Percentiles rank a stretch among this genome's conserved stretches.
phyloP scores from a whole-genome alignment of 2,797 vertebrate genomes.

The Pseudocheirus occidentalis region DNA sequence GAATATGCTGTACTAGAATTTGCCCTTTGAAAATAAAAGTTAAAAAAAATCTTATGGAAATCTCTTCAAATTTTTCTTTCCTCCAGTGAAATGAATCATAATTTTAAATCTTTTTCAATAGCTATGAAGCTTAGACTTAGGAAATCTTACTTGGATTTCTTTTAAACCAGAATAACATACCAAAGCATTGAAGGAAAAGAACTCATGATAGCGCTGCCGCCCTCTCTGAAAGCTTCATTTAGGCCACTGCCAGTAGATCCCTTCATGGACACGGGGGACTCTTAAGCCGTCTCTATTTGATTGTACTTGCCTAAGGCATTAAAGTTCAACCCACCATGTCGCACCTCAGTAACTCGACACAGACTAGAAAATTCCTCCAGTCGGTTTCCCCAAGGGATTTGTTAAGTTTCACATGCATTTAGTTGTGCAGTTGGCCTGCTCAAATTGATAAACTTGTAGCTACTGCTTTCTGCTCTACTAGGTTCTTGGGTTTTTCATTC shows the following conservation, averaged over 20 bases:
- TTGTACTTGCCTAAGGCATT: slow-evolving; percentile 91
- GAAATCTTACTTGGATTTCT: slow-evolving; percentile 83
- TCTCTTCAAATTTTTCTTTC: slow-evolving; percentile 66
- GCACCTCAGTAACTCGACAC: slow-evolving; percentile 90
- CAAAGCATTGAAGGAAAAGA: slow-evolving; percentile 81
- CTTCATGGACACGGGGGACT: slow-evolving; percentile 86
- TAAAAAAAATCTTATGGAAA: slow-evolving; percentile 39
- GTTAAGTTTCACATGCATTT: slow-evolving; percentile 94
- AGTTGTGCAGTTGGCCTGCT: slow-evolving; percentile 90
- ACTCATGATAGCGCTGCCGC: slow-evolving; percentile 82
- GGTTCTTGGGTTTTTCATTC: slow-evolving; percentile 62
- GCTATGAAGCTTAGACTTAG: slow-evolving; percentile 71
- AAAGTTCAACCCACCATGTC: slow-evolving; percentile 90
- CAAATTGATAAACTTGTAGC: slow-evolving; percentile 93
- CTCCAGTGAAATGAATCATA: slow-evolving; percentile 68
- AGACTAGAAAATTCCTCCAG: slow-evolving; percentile 90
- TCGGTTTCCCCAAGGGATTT: slow-evolving; percentile 90
- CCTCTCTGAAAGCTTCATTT: slow-evolving; percentile 86
- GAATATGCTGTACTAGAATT: slow-evolving; percentile 37
- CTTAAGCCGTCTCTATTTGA: slow-evolving; percentile 90
- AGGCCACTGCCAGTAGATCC: slow-evolving; percentile 85
- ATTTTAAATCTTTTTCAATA: slow-evolving; percentile 76
- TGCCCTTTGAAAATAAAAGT: slow-evolving; percentile 67
- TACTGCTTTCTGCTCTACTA: slow-evolving; percentile 82
- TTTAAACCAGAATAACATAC: slow-evolving; percentile 82